Base-by-base conservation (phyloP, 92 coral and sea anemone species). In the Epizoanthus rinbou region DNA sequence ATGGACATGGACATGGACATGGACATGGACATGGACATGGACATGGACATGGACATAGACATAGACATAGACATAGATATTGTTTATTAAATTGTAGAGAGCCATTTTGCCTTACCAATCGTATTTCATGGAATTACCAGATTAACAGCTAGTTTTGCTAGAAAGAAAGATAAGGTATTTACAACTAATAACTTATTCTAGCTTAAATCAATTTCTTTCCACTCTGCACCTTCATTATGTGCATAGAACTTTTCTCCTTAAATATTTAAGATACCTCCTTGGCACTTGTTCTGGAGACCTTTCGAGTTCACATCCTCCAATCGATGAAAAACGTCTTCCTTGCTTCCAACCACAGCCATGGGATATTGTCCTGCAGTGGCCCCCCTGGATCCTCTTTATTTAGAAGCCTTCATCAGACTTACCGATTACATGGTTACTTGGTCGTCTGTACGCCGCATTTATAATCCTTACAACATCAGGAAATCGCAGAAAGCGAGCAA, bases 51-150 rank as follows among this genome's bases (percentile, higher is more conserved):
- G n/a, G n/a, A n/a, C n/a, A n/a, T n/a, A n/a, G n/a, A n/a, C n/a
- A n/a, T n/a, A n/a, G n/a, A n/a, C n/a, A n/a, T n/a, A n/a, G n/a
- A n/a, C n/a, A n/a, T n/a, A n/a, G 68, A 63, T 63, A 22, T 63
- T 63, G 68, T 63, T 63, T 63, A 22, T 63, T 63, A 22, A 63
- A 63, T 63, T 63, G 21, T 63, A 22, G 68, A 63, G 68, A 22
- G 24, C 68, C 68, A 15, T 63, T 63, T 63, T 63, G 68, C 68
- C 68, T 63, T 63, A 63, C 68, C 68, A 63, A 63, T 63, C 68
- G 68, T 63, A 63, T 63, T 63, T 22, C 37, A 63, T 11, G 68
- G 37, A 63, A 63, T 63, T 63, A 63, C 37, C 37, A 63, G 37
- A 63, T 63, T 63, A 63, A 63, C 9, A 63, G 68, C 68, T 63